A percentile compares a stretch with the other conserved stretches of the same genome.
phyloP scores from a whole-genome alignment of 2,888 invertebrate species.

The Drosophila paracracens region DNA sequence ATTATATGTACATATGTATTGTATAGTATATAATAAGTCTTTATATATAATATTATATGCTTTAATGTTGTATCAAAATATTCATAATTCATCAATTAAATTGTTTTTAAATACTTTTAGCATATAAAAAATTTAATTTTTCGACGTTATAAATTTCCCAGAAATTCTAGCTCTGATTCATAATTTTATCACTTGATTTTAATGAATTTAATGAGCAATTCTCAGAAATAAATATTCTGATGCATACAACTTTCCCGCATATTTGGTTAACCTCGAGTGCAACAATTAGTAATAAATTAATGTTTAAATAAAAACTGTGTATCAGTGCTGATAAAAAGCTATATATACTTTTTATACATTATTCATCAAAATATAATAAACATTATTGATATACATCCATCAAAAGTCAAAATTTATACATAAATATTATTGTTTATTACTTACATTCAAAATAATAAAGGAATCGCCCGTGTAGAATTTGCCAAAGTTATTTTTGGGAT shows the following conservation, averaged over 20 bases:
- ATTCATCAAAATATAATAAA: neutral
- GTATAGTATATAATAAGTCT: neutral
- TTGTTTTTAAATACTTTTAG: no score
- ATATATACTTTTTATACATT: neutral
- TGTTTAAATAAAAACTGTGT: neutral
- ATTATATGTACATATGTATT: neutral
- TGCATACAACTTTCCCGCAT: neutral
- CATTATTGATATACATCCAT: neutral
- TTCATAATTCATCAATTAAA: neutral
- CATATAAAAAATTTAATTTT: rapidly evolving
- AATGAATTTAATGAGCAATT: neutral
- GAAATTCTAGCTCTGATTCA: neutral
- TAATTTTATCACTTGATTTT: neutral
- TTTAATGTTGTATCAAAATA: neutral
- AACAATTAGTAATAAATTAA: neutral
- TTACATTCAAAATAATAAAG: constrained; percentile 92
- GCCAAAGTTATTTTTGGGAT: constrained; percentile 90
- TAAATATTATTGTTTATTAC: constrained; percentile 71
- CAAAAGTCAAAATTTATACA: neutral
- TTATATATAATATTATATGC: neutral
- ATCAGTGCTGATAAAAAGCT: neutral
- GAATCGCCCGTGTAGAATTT: constrained; percentile 95
- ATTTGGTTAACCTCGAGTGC: neutral
- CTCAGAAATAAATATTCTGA: no score
- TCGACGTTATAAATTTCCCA: neutral